Percentiles rank a stretch among this genome's conserved stretches.
Evolutionary conservation across 1,140 invertebrate species (phyloP).

Genomic region (Trialeurodes vaporariorum): DNA sequence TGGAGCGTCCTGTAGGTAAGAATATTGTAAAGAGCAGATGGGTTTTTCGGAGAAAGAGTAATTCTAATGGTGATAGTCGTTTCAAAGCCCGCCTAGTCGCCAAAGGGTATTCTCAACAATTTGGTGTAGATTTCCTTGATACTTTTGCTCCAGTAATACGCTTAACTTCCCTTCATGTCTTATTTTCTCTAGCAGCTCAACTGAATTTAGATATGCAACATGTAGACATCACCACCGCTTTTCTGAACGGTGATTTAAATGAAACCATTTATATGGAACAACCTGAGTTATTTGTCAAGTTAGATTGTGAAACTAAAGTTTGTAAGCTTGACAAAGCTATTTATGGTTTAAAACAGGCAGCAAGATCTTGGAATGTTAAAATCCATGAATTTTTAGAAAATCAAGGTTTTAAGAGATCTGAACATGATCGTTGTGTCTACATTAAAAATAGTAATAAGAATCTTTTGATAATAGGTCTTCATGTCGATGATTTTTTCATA

Average conservation of each 20-base stretch:
- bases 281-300: too few species aligned
- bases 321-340: conserved; percentile 28
- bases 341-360: conserved; percentile 33
- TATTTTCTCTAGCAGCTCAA: conserved; percentile 30
- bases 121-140: conserved; percentile 30
- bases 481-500: too few species aligned
- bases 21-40: conserved; percentile 29
- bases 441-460: too few species aligned
- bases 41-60: conserved; percentile 32
- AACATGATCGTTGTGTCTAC: too few species aligned
- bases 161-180: conserved; percentile 28
- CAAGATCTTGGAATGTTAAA: conserved; percentile 33
- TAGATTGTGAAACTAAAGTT: conserved; percentile 13
- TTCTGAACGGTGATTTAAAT: conserved; percentile 10
- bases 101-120: conserved; percentile 33
- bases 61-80: conserved; percentile 23
- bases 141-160: conserved; percentile 30
- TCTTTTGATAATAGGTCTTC: too few species aligned
- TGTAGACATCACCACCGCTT: conserved; percentile 9
- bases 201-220: conserved; percentile 28
- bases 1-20: conserved; percentile 23
- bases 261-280: conserved; percentile 1
- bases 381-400: too few species aligned
- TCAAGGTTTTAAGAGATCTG: too few species aligned
- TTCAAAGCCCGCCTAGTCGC: conserved; percentile 37